Conservation (phyloP, 2,797 vertebrate species). For the Dryobates pubescens region DNA sequence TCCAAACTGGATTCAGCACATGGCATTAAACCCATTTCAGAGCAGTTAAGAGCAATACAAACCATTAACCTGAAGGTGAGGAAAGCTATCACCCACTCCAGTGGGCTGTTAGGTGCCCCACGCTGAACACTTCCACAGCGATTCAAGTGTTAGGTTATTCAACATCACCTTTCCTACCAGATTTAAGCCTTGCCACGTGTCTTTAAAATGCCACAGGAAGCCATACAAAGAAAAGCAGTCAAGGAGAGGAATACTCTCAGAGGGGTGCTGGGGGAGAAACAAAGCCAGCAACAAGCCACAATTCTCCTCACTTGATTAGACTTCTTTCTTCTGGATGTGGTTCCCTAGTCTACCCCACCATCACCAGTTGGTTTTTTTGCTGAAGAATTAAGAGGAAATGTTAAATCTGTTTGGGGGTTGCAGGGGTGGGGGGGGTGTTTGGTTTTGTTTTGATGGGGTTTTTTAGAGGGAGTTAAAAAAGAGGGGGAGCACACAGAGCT, state of each 20-base stretch:
- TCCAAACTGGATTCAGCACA: neutral
- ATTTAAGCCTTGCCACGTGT: neutral
- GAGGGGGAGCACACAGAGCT: neutral
- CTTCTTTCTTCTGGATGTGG: too few species aligned
- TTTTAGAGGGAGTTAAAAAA: too few species aligned
- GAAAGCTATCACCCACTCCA: neutral
- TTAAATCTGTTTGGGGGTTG: too few species aligned
- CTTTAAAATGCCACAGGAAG: neutral
- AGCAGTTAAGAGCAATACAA: neutral
- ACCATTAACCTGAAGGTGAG: neutral
- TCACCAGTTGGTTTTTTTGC: fast-evolving
- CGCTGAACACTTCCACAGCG: neutral
- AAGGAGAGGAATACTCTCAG: neutral
- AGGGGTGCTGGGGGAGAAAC: neutral
- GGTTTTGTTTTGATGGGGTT: too few species aligned
- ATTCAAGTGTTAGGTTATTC: neutral
- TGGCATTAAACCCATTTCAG: neutral
- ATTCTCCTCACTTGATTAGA: neutral
- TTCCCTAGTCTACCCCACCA: neutral
- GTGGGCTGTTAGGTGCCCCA: neutral
- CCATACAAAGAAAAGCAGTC: neutral
- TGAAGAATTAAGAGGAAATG: neutral
- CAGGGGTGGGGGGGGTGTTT: too few species aligned
- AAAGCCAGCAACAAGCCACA: neutral
- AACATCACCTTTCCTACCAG: neutral